Evolutionary conservation across 2,113 vertebrate genomes (phyloP).

Genomic region (Cinclus mexicanus): DNA sequence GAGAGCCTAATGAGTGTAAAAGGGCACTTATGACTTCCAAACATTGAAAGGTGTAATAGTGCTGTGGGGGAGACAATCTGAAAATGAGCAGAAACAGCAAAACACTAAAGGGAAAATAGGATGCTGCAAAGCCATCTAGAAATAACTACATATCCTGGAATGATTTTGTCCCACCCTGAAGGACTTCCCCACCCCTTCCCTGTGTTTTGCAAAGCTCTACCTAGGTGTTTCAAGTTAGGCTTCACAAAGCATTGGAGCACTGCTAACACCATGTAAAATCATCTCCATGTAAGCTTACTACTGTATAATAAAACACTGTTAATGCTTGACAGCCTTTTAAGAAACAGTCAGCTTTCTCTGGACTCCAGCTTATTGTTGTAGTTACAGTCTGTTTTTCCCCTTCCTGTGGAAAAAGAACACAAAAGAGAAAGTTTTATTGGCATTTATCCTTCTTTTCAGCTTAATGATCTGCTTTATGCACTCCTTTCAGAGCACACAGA

Average conservation of each 20-base stretch:
- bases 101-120: not conserved
- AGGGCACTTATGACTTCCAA: conserved; percentile 4
- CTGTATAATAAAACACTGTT: not conserved
- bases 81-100: conserved; percentile 2
- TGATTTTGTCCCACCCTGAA: not conserved
- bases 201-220: not conserved
- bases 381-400: not conserved
- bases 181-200: accelerated
- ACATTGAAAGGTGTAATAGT: not conserved
- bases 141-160: not conserved
- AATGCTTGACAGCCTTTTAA: not conserved
- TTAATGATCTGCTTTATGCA: not conserved
- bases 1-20: conserved; percentile 44
- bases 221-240: not conserved
- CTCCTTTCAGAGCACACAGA: not conserved
- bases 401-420: not conserved
- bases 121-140: not conserved
- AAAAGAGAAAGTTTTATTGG: not conserved
- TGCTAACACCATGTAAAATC: not conserved
- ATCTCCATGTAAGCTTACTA: not conserved
- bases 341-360: not conserved
- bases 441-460: not conserved
- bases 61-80: not conserved
- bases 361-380: not conserved
- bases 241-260: not conserved